Evolutionary conservation across 2,797 vertebrate genomes (phyloP).

Genomic region (Mormyrus hasselquistii): DNA sequence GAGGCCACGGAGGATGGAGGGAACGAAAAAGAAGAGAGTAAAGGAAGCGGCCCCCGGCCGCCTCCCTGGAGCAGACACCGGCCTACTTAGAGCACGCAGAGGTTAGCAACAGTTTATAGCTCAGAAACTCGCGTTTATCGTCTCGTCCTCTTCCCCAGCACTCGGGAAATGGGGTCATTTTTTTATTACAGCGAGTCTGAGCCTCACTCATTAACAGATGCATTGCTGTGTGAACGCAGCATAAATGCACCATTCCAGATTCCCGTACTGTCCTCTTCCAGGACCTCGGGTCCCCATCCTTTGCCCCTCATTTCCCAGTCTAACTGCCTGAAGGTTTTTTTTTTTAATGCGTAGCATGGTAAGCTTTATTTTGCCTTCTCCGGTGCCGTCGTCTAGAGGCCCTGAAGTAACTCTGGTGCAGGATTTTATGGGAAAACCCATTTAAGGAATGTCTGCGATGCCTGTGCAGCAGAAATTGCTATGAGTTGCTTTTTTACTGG

Average conservation of each 20-base stretch:
- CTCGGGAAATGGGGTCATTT: conserved; percentile 17
- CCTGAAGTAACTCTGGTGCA: not conserved
- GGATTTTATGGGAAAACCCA: not conserved
- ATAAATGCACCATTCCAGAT: not conserved
- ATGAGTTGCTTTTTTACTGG: not conserved
- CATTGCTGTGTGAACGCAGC: not conserved
- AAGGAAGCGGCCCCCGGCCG: not conserved
- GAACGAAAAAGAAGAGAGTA: not conserved
- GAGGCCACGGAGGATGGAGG: not conserved
- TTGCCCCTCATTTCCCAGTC: not conserved
- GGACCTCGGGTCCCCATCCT: not conserved
- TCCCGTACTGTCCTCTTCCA: not conserved
- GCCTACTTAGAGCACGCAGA: conserved; percentile 23
- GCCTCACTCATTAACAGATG: not conserved
- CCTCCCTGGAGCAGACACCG: not conserved
- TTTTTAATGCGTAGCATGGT: not conserved
- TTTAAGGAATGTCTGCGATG: not conserved
- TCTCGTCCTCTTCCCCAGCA: not conserved
- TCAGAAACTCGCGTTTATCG: not conserved
- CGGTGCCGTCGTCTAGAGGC: not conserved
- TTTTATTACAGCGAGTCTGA: not conserved
- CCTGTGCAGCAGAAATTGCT: not conserved
- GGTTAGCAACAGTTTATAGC: conserved; percentile 25
- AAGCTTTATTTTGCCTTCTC: not conserved
- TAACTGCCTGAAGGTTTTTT: not conserved